Base-by-base conservation (phyloP, 2,113 vertebrate genomes). In the Neotoma lepida region DNA sequence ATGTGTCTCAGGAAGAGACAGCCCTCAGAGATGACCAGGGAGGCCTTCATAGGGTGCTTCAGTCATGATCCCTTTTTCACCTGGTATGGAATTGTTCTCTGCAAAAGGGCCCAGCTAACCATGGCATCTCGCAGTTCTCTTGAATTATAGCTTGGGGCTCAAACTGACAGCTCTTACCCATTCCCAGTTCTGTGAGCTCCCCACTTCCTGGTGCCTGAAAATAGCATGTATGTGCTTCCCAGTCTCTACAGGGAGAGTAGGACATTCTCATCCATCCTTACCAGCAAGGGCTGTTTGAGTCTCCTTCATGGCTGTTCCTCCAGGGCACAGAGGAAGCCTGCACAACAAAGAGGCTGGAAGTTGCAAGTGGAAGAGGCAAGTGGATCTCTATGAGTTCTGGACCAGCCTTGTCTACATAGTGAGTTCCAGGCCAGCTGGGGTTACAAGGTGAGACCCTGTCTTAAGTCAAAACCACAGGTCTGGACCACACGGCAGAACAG, bases 51-150 rank as follows among this genome's bases (percentile, higher is more conserved):
- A 41, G 44, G 3, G 33, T 15, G 17, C 20, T 71, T 56, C n/a
- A 0, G 0, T 13, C 4, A 18, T 1, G 6, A 44, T 14, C 3
- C 12, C 17, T 12, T 26, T n/a, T 10, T 10, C 6, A 20, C 26
- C 56, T 24, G 56, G 28, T 17, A 9, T 1, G 24, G 54, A 24
- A 8, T 44, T 30, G 30, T 35, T 64, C 54, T 66, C 86, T 46
- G 76, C 54, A 49, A 85, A 44, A 56, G 26, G 35, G 12, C 17
- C 6, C 12, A 14, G 28, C 26, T 64, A 18, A 49, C n/a, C 49
- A 2, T 0, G 1, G 4, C 26, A 13, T 30, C 41, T 30, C 56
- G 1, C 13, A 0, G 15, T 8, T 12, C 39, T n/a, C 70, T 20
- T 10, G 61, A 28, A 33, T 10, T 26, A 33, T 30, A 61, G 77